A percentile compares a stretch with the other conserved stretches of the same genome.
These are phyloP conservation scores for Lacanobia wlatinum DNA, from an alignment of 2,888 invertebrate species.

Conservation along the genomic window DNA sequence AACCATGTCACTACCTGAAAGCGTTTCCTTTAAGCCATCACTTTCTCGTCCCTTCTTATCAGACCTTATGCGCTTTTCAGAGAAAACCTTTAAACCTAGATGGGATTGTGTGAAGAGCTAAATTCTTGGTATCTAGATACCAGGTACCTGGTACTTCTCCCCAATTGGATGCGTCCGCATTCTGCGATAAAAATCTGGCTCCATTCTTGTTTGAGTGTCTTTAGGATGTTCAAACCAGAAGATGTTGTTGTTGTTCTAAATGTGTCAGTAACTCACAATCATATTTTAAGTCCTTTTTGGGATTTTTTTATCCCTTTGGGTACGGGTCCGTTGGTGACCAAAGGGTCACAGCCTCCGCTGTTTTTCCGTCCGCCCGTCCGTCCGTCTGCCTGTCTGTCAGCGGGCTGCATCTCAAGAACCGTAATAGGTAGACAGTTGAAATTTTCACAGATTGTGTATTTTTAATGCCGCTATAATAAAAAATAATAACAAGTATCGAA, in stretches of 20 bases:
- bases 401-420: too few relatives aligned
- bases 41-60: slow-evolving; percentile 51
- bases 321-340: too few relatives aligned
- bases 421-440: too few relatives aligned
- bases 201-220: neutral
- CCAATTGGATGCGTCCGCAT: slow-evolving; percentile 23
- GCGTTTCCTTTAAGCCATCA: slow-evolving; percentile 20
- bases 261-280: too few relatives aligned
- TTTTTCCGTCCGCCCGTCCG: too few relatives aligned
- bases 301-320: too few relatives aligned
- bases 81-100: slow-evolving; percentile 62
- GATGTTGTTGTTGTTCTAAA: neutral
- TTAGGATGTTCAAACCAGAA: neutral
- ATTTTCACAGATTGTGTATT: too few relatives aligned
- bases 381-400: too few relatives aligned
- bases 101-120: slow-evolving; percentile 25
- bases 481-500: too few relatives aligned
- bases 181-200: neutral
- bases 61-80: slow-evolving; percentile 35
- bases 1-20: slow-evolving; percentile 39
- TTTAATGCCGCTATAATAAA: too few relatives aligned
- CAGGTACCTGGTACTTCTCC: neutral
- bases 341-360: too few relatives aligned
- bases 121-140: slow-evolving; percentile 23
- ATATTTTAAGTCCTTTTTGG: neutral